Percentiles rank a stretch among this genome's conserved stretches.
Evolutionary conservation across 2,113 vertebrate species (phyloP).

Genomic region (Megaleporinus macrocephalus): DNA sequence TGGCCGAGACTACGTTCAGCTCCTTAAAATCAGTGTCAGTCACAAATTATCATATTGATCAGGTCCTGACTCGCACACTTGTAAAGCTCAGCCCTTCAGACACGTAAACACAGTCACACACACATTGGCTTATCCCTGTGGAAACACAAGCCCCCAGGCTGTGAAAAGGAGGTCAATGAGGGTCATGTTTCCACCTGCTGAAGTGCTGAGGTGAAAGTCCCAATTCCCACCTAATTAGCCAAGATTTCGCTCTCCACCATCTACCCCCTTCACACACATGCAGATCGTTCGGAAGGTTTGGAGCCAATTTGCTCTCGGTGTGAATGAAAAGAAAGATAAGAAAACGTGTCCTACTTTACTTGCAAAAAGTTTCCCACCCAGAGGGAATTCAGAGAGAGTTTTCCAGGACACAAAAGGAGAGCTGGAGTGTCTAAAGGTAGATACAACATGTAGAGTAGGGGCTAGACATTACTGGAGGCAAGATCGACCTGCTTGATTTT

Average conservation of each 20-base stretch:
- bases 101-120: neutral
- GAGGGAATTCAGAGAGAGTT: conserved; percentile 2
- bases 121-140: conserved; percentile 16
- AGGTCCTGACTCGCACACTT: neutral
- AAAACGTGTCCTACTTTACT: conserved; percentile 6
- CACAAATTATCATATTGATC: neutral
- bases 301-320: neutral
- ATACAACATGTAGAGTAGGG: conserved; percentile 4
- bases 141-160: conserved; percentile 31
- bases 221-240: conserved; percentile 37
- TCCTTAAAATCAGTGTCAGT: too few relatives aligned
- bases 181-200: conserved; percentile 51
- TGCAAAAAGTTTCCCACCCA: neutral
- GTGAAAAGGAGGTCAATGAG: conserved; percentile 44
- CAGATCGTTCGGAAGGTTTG: neutral
- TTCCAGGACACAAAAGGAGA: neutral
- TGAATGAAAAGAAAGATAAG: neutral
- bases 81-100: neutral
- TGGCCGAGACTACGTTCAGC: too few relatives aligned
- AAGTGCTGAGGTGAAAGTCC: conserved; percentile 30
- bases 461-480: neutral
- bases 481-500: too few relatives aligned
- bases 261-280: neutral
- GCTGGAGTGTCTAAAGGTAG: neutral
- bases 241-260: conserved; percentile 16